Conservation (phyloP, 2,888 invertebrate species). For the Cryptus viduatorius region DNA sequence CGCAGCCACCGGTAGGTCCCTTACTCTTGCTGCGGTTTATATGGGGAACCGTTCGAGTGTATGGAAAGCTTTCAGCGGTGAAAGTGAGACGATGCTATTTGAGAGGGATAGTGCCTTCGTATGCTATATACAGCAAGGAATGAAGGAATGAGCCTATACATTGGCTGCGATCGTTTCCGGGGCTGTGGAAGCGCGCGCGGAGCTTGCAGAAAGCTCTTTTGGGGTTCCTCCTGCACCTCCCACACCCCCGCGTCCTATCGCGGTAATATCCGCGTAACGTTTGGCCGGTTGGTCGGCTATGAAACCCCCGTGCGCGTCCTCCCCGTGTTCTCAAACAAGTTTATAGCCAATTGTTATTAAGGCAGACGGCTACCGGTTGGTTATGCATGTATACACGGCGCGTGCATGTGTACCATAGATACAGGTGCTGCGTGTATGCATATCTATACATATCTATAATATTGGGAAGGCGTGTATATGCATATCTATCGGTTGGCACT, state of each 20-base stretch:
- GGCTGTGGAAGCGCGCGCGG: conserved; percentile 64
- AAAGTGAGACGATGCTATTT: conserved; percentile 41
- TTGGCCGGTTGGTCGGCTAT: conserved; percentile 53
- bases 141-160: conserved; percentile 27
- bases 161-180: conserved; percentile 68
- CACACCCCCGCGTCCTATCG: conserved; percentile 70
- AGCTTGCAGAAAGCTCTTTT: conserved; percentile 35
- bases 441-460: conserved; percentile 62
- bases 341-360: conserved; percentile 82
- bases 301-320: conserved; percentile 37
- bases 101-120: conserved; percentile 7
- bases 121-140: conserved; percentile 14
- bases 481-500: conserved; percentile 69
- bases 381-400: conserved; percentile 2
- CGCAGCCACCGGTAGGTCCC: conserved; percentile 70
- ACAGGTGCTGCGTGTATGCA: conserved; percentile 44
- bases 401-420: conserved; percentile 7
- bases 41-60: conserved; percentile 71
- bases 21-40: conserved; percentile 76
- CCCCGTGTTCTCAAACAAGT: conserved; percentile 74
- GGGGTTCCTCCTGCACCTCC: conserved; percentile 25
- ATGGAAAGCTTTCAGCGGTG: conserved; percentile 43
- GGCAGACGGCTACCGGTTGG: conserved; percentile 60
- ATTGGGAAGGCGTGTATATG: conserved; percentile 64
- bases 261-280: conserved; percentile 76